Percentiles rank a stretch among this genome's conserved stretches.
Conservation (phyloP, 1,140 invertebrate genomes). For the Pomacea maculata region DNA sequence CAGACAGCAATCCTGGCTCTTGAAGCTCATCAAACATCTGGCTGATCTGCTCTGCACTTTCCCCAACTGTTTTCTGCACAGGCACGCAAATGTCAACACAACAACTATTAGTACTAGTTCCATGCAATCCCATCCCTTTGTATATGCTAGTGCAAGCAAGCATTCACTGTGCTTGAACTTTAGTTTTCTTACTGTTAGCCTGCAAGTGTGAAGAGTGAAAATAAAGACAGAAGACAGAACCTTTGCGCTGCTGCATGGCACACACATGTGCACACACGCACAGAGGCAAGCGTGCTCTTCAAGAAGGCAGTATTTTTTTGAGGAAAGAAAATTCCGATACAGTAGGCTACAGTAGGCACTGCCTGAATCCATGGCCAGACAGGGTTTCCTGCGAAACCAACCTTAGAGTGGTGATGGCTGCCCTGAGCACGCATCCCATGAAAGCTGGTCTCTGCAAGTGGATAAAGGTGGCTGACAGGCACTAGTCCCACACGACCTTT, state of each 20-base stretch:
- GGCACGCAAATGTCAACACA: too few relatives aligned
- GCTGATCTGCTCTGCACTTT: conserved; percentile 25
- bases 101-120: too few relatives aligned
- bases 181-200: too few relatives aligned
- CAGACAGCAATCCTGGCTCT: not conserved
- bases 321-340: too few relatives aligned
- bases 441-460: conserved; percentile 5
- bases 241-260: not conserved
- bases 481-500: conserved; percentile 53
- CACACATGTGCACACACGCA: not conserved
- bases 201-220: too few relatives aligned
- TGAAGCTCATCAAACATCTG: conserved; percentile 22
- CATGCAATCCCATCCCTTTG: too few relatives aligned
- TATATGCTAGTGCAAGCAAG: too few relatives aligned
- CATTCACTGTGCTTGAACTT: too few relatives aligned
- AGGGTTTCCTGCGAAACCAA: not conserved
- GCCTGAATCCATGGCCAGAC: too few relatives aligned
- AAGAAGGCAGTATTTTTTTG: too few relatives aligned
- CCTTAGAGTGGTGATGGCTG: conserved; percentile 4
- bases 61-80: conserved; percentile 3
- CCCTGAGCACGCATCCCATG: not conserved
- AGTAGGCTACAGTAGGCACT: too few relatives aligned
- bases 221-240: too few relatives aligned
- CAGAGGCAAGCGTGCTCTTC: not conserved
- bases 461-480: conserved; percentile 50